Evolutionary conservation across 2,113 vertebrate genomes (phyloP).

Genomic region (Chaetodon auriga): DNA sequence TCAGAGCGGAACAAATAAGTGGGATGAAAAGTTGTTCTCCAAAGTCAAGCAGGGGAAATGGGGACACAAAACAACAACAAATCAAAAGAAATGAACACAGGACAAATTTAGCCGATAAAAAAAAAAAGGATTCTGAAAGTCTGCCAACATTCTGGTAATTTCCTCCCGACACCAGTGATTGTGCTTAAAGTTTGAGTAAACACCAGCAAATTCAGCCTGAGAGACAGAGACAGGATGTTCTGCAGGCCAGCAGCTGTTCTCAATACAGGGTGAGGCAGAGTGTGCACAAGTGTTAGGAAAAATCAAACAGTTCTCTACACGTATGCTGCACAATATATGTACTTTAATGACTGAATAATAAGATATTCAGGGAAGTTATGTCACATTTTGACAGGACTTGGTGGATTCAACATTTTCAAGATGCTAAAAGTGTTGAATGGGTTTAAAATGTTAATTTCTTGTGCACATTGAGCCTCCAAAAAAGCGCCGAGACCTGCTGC

Average conservation of each 20-base stretch:
- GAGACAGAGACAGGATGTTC: conserved; percentile 29
- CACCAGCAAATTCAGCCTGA: conserved; percentile 28
- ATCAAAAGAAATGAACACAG: conserved; percentile 26
- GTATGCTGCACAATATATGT: not conserved
- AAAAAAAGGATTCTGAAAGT: conserved; percentile 26
- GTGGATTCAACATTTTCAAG: not conserved
- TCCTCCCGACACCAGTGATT: conserved; percentile 44
- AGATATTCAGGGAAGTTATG: not conserved
- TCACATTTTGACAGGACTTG: not conserved
- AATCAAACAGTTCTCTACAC: not conserved
- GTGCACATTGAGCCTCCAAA: not conserved
- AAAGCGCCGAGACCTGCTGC: not conserved
- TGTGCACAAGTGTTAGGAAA: not conserved
- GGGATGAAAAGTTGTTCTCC: conserved; percentile 12
- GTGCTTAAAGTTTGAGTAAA: conserved; percentile 57
- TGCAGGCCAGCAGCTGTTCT: conserved; percentile 43
- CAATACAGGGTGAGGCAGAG: conserved; percentile 6
- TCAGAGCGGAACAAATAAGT: not conserved
- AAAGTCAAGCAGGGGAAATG: conserved; percentile 16
- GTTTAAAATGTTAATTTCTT: not conserved
- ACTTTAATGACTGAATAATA: not conserved
- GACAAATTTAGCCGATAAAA: conserved; percentile 32
- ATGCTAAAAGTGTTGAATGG: conserved; percentile 2
- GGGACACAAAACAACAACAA: conserved; percentile 18
- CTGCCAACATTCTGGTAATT: conserved; percentile 29